A percentile compares a stretch with the other conserved stretches of the same genome.
Evolutionary conservation across 2,113 vertebrate genomes (phyloP).

Genomic region (Pantherophis guttatus): DNA sequence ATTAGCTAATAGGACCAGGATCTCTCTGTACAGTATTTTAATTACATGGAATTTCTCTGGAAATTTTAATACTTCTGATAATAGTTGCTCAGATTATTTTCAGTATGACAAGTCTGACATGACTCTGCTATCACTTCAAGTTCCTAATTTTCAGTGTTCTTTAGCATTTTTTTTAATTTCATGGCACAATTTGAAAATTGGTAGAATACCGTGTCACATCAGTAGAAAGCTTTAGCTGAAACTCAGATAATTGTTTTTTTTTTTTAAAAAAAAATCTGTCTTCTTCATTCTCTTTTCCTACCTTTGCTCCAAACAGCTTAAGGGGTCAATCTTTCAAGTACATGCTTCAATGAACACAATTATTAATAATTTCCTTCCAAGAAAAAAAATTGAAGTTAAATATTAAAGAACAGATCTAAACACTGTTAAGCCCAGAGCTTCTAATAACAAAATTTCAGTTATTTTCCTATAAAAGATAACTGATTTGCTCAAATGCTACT

Average conservation of each 20-base stretch:
- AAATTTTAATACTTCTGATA: background rate
- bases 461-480: constrained; percentile 69
- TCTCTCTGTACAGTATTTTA: background rate
- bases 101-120: background rate
- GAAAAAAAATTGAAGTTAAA: constrained; percentile 77
- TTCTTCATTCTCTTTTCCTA: background rate
- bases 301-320: constrained; percentile 57
- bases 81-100: background rate
- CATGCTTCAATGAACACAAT: constrained; percentile 69
- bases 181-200: constrained; percentile 49
- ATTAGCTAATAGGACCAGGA: background rate
- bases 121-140: background rate
- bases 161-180: background rate
- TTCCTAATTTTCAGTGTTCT: background rate
- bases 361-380: constrained; percentile 76
- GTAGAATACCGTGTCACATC: constrained; percentile 56
- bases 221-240: constrained; percentile 55
- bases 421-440: constrained; percentile 64
- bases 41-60: background rate
- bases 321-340: constrained; percentile 70
- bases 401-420: constrained; percentile 76
- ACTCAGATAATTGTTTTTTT: constrained; percentile 38
- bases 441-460: constrained; percentile 63
- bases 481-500: constrained; percentile 64
- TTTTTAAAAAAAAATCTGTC: background rate